Evolutionary conservation across 2,888 invertebrate genomes (phyloP), one percentile per base, ranked within the genome.

Genomic region (Leistus spinibarbis): DNA sequence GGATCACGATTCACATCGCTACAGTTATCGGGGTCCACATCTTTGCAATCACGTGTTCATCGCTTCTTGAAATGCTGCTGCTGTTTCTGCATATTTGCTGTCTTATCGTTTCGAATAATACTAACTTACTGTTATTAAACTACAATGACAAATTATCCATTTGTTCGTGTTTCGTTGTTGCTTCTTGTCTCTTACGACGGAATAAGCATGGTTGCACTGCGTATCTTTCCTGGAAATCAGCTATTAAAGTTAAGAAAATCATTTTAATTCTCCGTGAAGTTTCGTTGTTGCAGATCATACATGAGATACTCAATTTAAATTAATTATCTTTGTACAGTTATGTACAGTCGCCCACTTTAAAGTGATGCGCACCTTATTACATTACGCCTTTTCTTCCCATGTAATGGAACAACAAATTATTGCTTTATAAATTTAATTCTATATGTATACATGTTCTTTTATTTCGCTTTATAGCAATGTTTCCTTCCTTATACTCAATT

Each of bases 1-100:
- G 76, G 76, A 77, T 78, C 78, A 80, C 79, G 79, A 80, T 79
- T 79, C 76, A 76, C 77, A 78, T 78, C 77, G 74, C 40, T 40
- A 1, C 60, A 60, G 64, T 78, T 78, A 79, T 78, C 78, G 77
- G 77, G 76, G 71, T 78, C 76, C 20, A 64, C 64, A 64, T 64
- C 64, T 40, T 40, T 64, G 27, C n/a, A 10, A 17, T 64, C 64
- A 64, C 64, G 64, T 24, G 64, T 13, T n/a, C 23, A 20, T 9
- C 13, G 23, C 27, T 64, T 64, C 40, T 40, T 40, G 40, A 2
- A 40, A 7, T 40, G 40, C 40, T 40, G 40, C 40, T 40, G 40
- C 40, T 40, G 40, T 40, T 40, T 40, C 10, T 40, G 40, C 40
- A 40, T 40, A 40, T 40, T 40, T 40, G 40, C 40, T 40, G 40